A percentile compares a stretch with the other conserved stretches of the same genome.
Conservation (phyloP, 2,113 vertebrate genomes). For the Psammodynastes pulverulentus region DNA sequence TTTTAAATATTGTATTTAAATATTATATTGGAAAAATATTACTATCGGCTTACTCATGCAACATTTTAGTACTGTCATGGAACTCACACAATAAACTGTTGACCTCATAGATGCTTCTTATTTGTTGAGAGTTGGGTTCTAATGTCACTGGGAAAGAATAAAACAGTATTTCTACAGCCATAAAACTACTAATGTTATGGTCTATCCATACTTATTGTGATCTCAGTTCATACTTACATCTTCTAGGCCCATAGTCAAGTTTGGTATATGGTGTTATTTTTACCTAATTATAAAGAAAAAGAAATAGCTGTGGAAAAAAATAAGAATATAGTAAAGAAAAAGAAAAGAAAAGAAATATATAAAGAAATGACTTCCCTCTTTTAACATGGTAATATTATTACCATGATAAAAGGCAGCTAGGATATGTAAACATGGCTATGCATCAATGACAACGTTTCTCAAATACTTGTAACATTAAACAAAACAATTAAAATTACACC, state of each 20-base stretch:
- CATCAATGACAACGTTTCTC: fast-evolving
- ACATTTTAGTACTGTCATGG: background rate
- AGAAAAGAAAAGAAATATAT: too few relatives aligned
- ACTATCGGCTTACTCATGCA: background rate
- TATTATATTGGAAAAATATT: background rate
- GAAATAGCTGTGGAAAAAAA: too few relatives aligned
- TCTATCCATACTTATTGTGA: background rate
- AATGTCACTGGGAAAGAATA: background rate
- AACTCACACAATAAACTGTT: background rate
- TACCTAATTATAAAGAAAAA: background rate
- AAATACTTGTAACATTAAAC: background rate
- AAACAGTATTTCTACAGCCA: background rate
- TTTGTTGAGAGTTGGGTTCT: background rate
- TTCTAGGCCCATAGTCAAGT: background rate
- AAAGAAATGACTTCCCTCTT: too few relatives aligned
- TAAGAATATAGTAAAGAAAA: too few relatives aligned
- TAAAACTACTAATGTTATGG: background rate
- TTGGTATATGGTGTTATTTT: background rate
- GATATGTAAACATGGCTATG: background rate
- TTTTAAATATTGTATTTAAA: background rate
- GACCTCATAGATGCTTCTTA: background rate
- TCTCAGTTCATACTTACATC: background rate
- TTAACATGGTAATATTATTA: background rate
- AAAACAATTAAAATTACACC: background rate
- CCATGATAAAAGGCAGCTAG: background rate